These are phyloP conservation scores for Caenorhabditis briggsae DNA, from an alignment of 1,140 invertebrate genomes.

Conservation along the genomic window DNA sequence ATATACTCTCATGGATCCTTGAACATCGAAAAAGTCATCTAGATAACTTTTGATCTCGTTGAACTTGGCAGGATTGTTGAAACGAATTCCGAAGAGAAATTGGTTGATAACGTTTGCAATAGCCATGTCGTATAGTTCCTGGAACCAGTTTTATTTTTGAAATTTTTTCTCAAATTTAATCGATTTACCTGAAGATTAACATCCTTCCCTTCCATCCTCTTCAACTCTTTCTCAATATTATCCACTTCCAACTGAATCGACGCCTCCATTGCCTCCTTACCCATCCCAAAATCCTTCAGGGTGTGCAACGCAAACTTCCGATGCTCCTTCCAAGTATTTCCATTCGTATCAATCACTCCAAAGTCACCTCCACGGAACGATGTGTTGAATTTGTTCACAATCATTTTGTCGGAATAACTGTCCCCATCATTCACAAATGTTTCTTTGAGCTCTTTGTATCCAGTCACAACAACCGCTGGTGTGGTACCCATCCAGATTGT, in stretches of 20 bases:
- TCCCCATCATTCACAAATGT: constrained; percentile 28
- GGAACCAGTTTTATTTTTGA: not conserved
- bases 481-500: constrained; percentile 31
- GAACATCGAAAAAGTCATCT: constrained; percentile 1
- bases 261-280: constrained; percentile 25
- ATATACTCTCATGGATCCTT: not conserved
- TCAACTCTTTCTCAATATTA: not conserved
- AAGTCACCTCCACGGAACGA: constrained; percentile 23
- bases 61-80: not conserved
- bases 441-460: constrained; percentile 33
- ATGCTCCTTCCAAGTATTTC: constrained; percentile 42
- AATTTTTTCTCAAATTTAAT: not conserved
- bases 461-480: constrained; percentile 12
- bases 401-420: constrained; percentile 29
- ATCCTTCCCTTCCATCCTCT: constrained; percentile 1
- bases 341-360: constrained; percentile 39
- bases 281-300: constrained; percentile 39
- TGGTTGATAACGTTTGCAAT: constrained; percentile 25
- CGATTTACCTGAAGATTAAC: constrained; percentile 35
- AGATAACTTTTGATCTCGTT: not conserved
- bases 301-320: constrained; percentile 25
- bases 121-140: constrained; percentile 37
- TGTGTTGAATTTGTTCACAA: not conserved
- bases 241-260: constrained; percentile 47
- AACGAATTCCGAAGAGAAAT: constrained; percentile 13